Evolutionary conservation across 2,888 invertebrate genomes (phyloP).

Genomic region (Julus scandinavius): DNA sequence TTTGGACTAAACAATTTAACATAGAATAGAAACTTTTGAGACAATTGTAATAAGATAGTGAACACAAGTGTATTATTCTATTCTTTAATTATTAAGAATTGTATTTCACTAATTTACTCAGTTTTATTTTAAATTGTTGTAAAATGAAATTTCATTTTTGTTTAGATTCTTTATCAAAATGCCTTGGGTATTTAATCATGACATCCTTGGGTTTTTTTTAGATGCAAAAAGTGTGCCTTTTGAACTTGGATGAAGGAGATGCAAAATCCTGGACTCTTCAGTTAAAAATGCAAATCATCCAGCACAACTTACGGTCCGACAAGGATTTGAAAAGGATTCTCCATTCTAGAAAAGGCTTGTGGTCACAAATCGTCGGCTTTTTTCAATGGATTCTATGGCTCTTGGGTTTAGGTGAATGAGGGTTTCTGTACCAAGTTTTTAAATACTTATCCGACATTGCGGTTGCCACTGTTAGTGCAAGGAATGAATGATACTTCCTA

Average conservation of each 20-base stretch:
- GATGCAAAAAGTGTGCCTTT: conserved; percentile 58
- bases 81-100: too few species aligned
- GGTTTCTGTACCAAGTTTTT: neutral
- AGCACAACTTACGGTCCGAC: conserved; percentile 59
- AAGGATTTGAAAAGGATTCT: conserved; percentile 56
- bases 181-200: neutral
- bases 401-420: neutral
- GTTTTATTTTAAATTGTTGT: too few species aligned
- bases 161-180: neutral
- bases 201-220: conserved; percentile 39
- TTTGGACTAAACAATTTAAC: too few species aligned
- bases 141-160: too few species aligned
- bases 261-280: conserved; percentile 58
- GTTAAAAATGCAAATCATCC: conserved; percentile 58
- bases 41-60: too few species aligned
- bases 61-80: too few species aligned
- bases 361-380: conserved; percentile 59
- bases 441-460: neutral
- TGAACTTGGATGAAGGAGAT: conserved; percentile 59
- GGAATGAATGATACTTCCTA: neutral
- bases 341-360: conserved; percentile 55
- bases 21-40: too few species aligned
- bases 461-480: neutral
- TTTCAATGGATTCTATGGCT: conserved; percentile 59
- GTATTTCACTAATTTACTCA: too few species aligned